Percentiles rank a stretch among this genome's conserved stretches.
These are phyloP conservation scores for Leucophora obtusa DNA, from an alignment of 2,888 invertebrate genomes.

Conservation along the genomic window DNA sequence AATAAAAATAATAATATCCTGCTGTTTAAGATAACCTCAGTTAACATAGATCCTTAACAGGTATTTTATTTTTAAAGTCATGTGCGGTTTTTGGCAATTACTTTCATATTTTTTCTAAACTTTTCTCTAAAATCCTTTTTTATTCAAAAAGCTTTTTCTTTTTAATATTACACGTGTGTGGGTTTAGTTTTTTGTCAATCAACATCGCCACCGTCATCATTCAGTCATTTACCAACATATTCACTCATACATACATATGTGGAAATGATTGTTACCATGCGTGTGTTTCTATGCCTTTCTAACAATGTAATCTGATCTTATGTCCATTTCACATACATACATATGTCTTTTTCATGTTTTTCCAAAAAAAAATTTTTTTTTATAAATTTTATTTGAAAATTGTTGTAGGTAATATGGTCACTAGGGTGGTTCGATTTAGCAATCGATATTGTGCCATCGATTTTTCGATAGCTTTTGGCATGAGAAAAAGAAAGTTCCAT, in stretches of 20 bases:
- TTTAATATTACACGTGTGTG: slow-evolving; percentile 58
- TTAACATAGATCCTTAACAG: slow-evolving; percentile 52
- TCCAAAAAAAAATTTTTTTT: slow-evolving; percentile 26
- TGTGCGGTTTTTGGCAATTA: slow-evolving; percentile 56
- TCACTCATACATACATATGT: slow-evolving; percentile 6
- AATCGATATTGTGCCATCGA: too few relatives aligned
- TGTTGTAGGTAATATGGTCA: slow-evolving; percentile 44
- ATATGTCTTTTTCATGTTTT: slow-evolving; percentile 39
- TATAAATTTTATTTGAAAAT: not conserved
- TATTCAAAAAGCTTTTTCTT: slow-evolving; percentile 6
- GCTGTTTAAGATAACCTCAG: slow-evolving; percentile 49
- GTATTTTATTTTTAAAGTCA: slow-evolving; percentile 37
- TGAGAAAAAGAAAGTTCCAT: too few relatives aligned
- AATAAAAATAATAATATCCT: slow-evolving; percentile 37
- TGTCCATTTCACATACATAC: slow-evolving; percentile 70
- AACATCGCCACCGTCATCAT: slow-evolving; percentile 50
- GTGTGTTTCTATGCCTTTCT: slow-evolving; percentile 53
- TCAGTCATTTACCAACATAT: slow-evolving; percentile 43
- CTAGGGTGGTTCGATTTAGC: too few relatives aligned
- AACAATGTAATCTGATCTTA: slow-evolving; percentile 75
- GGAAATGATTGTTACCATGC: slow-evolving; percentile 41
- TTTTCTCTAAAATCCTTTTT: slow-evolving; percentile 41
- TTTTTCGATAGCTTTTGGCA: too few relatives aligned
- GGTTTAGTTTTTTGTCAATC: slow-evolving; percentile 52
- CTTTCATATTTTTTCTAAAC: slow-evolving; percentile 40